phyloP scores from a whole-genome alignment of 2,113 vertebrate species.

The Pavo muticus region DNA sequence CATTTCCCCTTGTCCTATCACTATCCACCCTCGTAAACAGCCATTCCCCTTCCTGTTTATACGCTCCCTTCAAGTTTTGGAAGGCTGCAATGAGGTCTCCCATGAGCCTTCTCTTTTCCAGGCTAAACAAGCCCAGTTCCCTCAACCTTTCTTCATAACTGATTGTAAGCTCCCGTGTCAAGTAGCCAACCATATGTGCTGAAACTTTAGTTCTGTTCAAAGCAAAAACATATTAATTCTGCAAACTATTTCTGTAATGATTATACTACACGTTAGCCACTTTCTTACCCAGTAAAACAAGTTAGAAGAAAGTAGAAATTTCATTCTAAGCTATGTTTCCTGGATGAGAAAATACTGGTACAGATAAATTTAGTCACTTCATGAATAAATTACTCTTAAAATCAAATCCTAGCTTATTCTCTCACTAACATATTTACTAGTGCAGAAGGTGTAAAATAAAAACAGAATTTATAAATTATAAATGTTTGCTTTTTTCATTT shows the following conservation, averaged over 20 bases:
- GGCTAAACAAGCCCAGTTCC: too few relatives aligned
- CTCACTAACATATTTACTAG: neutral
- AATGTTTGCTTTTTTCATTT: neutral
- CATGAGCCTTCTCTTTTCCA: too few relatives aligned
- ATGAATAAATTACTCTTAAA: neutral
- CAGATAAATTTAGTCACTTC: neutral
- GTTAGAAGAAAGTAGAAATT: neutral
- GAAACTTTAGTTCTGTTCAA: neutral
- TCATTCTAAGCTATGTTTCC: neutral
- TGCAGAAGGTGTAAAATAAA: neutral
- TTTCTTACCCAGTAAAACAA: neutral
- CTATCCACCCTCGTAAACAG: too few relatives aligned
- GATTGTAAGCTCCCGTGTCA: neutral
- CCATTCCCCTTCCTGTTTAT: too few relatives aligned
- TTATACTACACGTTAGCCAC: neutral
- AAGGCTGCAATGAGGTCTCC: too few relatives aligned
- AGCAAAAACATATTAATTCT: neutral
- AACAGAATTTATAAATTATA: neutral
- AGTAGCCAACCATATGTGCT: neutral
- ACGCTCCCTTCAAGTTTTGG: too few relatives aligned
- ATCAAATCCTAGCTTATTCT: neutral
- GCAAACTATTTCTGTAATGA: neutral
- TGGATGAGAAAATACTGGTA: neutral
- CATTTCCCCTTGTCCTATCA: too few relatives aligned
- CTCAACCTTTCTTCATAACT: too few relatives aligned